Conservation (phyloP, 2,797 vertebrate species). For the Capromys pilorides region DNA sequence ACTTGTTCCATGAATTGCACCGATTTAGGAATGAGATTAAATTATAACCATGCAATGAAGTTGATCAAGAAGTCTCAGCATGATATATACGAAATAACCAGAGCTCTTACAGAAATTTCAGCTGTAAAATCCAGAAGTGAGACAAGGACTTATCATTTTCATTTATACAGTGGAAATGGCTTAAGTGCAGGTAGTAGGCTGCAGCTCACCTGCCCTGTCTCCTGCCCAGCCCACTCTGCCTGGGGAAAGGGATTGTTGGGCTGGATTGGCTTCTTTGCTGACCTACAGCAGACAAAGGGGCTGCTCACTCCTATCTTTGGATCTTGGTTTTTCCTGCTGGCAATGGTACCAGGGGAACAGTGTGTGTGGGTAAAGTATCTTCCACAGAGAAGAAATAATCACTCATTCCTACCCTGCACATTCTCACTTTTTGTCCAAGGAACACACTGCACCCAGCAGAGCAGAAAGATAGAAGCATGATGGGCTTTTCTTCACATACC, state of each 20-base stretch:
- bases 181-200: too few relatives aligned
- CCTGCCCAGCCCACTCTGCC: neutral
- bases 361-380: neutral
- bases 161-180: neutral
- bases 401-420: neutral
- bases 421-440: neutral
- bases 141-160: neutral
- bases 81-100: neutral
- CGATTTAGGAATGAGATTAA: neutral
- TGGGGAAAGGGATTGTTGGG: accelerated
- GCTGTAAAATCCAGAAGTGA: neutral
- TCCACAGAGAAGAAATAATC: accelerated
- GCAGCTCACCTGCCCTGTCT: neutral
- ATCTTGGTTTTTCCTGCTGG: neutral
- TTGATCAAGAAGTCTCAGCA: neutral
- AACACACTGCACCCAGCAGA: neutral
- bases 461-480: neutral
- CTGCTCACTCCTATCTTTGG: neutral
- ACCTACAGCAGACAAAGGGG: neutral
- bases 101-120: neutral
- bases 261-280: neutral
- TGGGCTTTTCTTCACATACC: neutral
- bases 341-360: neutral
- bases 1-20: neutral
- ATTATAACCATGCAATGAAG: neutral